phyloP scores from a whole-genome alignment of 2,113 vertebrate species.

The Onychostruthus taczanowskii region DNA sequence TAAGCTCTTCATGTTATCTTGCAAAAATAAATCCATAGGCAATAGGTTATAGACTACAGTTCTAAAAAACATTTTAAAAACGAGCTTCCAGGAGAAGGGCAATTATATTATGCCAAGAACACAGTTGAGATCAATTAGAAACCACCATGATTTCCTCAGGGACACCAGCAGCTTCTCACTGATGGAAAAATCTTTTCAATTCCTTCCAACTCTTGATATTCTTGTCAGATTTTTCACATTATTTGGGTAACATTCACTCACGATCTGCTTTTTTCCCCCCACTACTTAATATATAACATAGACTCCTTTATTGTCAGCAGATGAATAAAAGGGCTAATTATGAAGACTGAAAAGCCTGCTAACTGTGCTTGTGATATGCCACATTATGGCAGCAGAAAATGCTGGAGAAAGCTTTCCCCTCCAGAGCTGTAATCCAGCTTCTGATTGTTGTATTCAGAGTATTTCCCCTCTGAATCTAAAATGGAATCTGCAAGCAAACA shows the following conservation, averaged over 20 bases:
- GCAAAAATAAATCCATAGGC: not conserved
- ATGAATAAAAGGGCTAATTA: not conserved
- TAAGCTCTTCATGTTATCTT: not conserved
- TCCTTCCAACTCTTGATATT: not conserved
- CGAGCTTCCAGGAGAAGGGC: not conserved
- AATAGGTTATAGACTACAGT: not conserved
- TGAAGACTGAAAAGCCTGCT: not conserved
- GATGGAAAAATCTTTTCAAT: not conserved
- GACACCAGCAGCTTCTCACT: constrained; percentile 1
- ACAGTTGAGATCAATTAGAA: not conserved
- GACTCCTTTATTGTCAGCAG: not conserved
- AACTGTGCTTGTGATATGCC: not conserved
- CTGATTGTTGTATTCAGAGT: not conserved
- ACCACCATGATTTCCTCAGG: constrained; percentile 6
- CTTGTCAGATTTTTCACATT: not conserved
- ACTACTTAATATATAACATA: not conserved
- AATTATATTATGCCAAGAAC: not conserved
- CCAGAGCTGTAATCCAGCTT: not conserved
- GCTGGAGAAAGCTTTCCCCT: not conserved
- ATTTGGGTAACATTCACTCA: not conserved
- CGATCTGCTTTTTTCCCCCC: not conserved
- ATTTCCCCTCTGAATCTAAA: not conserved
- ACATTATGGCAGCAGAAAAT: not conserved
- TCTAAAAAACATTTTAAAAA: not conserved
- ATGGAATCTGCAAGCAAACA: not conserved